These are phyloP conservation scores for Heteronetta atricapilla DNA, from an alignment of 2,113 vertebrate genomes.

Conservation along the genomic window DNA sequence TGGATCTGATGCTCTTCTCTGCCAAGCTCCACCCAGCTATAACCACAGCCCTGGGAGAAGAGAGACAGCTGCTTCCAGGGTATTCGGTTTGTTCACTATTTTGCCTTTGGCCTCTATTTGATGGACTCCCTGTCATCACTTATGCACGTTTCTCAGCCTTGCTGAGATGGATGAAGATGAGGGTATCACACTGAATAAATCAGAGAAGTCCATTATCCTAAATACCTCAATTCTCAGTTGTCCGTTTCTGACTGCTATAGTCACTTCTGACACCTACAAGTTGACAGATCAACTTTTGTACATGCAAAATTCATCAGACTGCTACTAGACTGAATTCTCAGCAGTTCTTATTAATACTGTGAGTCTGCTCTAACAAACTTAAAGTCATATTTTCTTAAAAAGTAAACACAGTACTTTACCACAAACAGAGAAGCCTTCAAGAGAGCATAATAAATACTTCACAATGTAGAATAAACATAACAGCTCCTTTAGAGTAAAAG, in stretches of 20 bases:
- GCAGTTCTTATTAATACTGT: neutral
- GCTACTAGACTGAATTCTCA: neutral
- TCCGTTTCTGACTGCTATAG: neutral
- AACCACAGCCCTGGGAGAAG: neutral
- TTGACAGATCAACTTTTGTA: neutral
- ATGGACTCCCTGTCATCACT: accelerated
- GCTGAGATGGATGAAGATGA: neutral
- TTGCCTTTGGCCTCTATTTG: neutral
- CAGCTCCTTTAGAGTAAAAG: neutral
- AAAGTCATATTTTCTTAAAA: neutral
- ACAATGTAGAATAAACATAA: neutral
- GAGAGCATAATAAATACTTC: neutral
- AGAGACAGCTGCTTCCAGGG: neutral
- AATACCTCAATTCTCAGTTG: neutral
- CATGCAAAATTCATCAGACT: neutral
- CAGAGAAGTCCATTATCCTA: neutral
- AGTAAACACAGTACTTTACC: neutral
- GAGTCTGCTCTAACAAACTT: neutral
- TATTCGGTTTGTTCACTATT: neutral
- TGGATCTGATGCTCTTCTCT: neutral
- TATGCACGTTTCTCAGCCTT: neutral
- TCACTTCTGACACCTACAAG: neutral
- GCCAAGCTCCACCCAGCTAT: no score
- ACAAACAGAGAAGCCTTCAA: neutral
- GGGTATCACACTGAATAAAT: neutral